Percentiles rank a stretch among this genome's conserved stretches.
Evolutionary conservation across 2,797 vertebrate genomes (phyloP).

Genomic region (Argyrosomus regius): DNA sequence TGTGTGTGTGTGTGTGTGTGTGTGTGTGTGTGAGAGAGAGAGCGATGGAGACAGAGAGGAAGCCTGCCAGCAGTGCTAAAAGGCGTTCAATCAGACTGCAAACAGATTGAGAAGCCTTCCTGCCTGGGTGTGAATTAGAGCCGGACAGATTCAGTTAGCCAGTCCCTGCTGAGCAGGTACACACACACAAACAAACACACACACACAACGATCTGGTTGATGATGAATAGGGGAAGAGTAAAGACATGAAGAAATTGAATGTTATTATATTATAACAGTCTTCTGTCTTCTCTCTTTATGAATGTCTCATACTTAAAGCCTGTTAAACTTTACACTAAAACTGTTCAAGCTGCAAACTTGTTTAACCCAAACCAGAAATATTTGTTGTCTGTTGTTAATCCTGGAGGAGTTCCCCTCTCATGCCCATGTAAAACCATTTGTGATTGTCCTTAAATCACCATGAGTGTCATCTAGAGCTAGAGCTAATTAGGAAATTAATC

Average conservation of each 20-base stretch:
- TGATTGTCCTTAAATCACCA: not conserved
- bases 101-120: conserved; percentile 51
- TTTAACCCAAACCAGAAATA: not conserved
- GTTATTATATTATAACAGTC: not conserved
- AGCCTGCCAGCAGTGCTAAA: conserved; percentile 40
- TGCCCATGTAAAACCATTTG: not conserved
- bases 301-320: not conserved
- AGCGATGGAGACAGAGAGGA: conserved; percentile 19
- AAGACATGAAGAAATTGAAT: not conserved
- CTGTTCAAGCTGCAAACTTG: not conserved
- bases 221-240: conserved; percentile 9
- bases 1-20: conserved; percentile 12
- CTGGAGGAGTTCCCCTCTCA: not conserved
- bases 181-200: not conserved
- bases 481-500: too few species aligned
- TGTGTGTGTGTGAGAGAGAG: not conserved
- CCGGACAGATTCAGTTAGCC: conserved; percentile 36
- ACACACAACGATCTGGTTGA: not conserved
- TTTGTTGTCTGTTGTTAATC: not conserved
- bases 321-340: not conserved
- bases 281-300: too few species aligned
- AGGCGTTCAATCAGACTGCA: conserved; percentile 43
- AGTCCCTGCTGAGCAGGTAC: conserved; percentile 13
- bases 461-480: not conserved
- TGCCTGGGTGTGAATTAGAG: conserved; percentile 43